phyloP scores from a whole-genome alignment of 1,140 invertebrate genomes.

The Trachelipus rathkii region DNA sequence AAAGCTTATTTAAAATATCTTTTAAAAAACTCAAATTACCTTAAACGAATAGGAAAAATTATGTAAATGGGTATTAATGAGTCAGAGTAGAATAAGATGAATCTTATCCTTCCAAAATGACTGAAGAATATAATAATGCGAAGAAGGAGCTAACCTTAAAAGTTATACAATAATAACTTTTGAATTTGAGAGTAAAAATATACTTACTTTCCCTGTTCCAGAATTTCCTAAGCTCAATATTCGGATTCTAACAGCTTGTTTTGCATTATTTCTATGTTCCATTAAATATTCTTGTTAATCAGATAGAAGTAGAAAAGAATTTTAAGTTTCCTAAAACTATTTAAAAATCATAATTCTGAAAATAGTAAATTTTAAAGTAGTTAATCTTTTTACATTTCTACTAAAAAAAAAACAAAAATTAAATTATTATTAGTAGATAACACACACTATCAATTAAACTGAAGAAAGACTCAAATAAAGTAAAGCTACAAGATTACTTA shows the following conservation, averaged over 20 bases:
- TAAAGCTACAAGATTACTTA: no score
- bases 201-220: slow-evolving; percentile 40
- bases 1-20: no score
- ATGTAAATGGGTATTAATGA: background rate
- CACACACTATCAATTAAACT: no score
- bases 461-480: no score
- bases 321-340: no score
- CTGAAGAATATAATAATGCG: background rate
- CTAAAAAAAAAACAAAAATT: no score
- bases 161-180: background rate
- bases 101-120: background rate
- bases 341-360: no score
- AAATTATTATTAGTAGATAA: no score
- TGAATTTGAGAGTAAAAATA: background rate
- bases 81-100: background rate
- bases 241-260: slow-evolving; percentile 28
- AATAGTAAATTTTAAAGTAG: no score
- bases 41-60: background rate
- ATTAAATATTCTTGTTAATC: background rate
- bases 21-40: no score
- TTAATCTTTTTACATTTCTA: no score
- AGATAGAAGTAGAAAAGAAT: no score
- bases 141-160: background rate
- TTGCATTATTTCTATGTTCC: background rate
- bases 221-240: slow-evolving; percentile 43